Evolutionary conservation across 2,888 invertebrate genomes (phyloP).

Genomic region (Limenitis camilla): DNA sequence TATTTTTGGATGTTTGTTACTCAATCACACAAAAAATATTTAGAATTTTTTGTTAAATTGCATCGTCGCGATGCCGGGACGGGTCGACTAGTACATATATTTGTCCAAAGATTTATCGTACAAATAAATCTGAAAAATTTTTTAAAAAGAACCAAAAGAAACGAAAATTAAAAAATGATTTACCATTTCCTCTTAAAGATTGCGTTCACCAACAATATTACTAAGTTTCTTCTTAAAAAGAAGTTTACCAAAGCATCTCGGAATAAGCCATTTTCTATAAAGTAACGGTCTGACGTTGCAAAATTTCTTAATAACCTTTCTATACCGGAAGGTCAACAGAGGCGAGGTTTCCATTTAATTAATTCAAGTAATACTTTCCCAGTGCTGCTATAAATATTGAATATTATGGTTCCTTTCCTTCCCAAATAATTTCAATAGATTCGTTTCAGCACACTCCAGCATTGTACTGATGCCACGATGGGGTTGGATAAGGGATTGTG

Average conservation of each 20-base stretch:
- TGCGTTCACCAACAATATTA: slow-evolving; percentile 6
- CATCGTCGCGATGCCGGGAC: no score
- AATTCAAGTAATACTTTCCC: slow-evolving; percentile 35
- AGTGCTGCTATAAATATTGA: slow-evolving; percentile 38
- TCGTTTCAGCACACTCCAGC: not conserved
- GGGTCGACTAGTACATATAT: no score
- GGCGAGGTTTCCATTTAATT: slow-evolving; percentile 35
- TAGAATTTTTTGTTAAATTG: no score
- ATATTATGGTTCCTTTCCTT: slow-evolving; percentile 18
- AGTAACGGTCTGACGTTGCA: slow-evolving; percentile 20
- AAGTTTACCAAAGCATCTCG: slow-evolving; percentile 14
- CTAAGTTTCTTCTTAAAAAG: slow-evolving; percentile 16
- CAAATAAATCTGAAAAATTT: no score
- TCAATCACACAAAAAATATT: no score
- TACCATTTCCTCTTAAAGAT: not conserved
- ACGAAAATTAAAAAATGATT: not conserved
- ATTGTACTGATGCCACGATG: not conserved
- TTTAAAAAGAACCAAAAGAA: no score
- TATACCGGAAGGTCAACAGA: slow-evolving; percentile 29
- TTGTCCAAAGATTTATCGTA: no score
- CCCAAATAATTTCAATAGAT: slow-evolving; percentile 23
- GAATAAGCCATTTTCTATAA: slow-evolving; percentile 12
- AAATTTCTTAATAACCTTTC: slow-evolving; percentile 23
- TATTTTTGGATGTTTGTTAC: no score
- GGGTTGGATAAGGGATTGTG: not conserved